Evolutionary conservation across 53 echinoderm and acorn worm species (phyloP).

Genomic region (Echinarachnius parma): DNA sequence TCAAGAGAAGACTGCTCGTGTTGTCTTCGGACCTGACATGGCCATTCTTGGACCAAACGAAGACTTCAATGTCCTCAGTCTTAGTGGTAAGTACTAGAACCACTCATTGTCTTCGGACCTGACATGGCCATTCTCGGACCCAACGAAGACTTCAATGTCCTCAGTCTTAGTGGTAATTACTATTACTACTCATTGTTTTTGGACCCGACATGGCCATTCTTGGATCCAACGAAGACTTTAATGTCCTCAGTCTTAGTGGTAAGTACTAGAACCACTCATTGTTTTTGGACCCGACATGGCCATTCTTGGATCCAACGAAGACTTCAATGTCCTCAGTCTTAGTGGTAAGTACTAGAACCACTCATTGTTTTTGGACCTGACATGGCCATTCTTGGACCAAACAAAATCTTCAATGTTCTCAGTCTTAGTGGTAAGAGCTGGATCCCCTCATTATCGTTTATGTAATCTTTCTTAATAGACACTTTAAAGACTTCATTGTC

Average conservation of each 20-base stretch:
- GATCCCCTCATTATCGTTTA: constrained; percentile 33
- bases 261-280: too few relatives aligned
- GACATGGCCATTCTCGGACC: constrained; percentile 96
- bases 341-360: too few relatives aligned
- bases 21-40: constrained; percentile 98
- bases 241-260: constrained; percentile 87
- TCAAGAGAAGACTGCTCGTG: constrained; percentile 79
- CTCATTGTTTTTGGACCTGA: too few relatives aligned
- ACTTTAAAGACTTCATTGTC: too few relatives aligned
- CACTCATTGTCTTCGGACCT: constrained; percentile 51
- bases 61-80: constrained; percentile 93
- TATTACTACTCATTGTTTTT: too few relatives aligned
- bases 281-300: constrained; percentile 98
- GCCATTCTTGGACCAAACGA: constrained; percentile 91
- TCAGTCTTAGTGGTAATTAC: constrained; percentile 80
- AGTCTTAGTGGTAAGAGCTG: constrained; percentile 93
- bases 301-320: constrained; percentile 34
- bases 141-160: constrained; percentile 95
- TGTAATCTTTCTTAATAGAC: constrained; percentile 87
- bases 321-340: too few relatives aligned
- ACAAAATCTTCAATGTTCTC: constrained; percentile 95
- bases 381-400: constrained; percentile 90
- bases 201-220: constrained; percentile 90
- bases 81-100: constrained; percentile 84
- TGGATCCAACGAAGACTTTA: constrained; percentile 87